Evolutionary conservation across 2,888 invertebrate species (phyloP).

Genomic region (Diarsia dahlii): DNA sequence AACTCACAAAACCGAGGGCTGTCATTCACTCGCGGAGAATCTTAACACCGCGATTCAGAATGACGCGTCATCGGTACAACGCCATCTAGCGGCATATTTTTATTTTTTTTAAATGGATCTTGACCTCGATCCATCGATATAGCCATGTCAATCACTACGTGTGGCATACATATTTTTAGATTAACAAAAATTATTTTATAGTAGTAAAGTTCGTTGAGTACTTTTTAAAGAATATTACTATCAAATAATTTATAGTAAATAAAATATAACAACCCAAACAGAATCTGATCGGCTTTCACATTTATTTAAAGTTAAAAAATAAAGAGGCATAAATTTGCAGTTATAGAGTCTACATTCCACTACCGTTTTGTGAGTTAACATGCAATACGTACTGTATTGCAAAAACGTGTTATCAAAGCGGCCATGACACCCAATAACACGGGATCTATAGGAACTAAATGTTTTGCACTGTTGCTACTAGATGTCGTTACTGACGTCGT

Average conservation of each 20-base stretch:
- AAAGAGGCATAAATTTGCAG: neutral
- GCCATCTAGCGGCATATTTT: neutral
- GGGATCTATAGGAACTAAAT: conserved; percentile 37
- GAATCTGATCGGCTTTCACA: neutral
- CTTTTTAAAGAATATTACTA: neutral
- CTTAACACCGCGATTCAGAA: conserved; percentile 11
- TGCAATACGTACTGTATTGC: neutral
- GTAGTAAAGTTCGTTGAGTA: neutral
- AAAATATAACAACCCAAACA: neutral
- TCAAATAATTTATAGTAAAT: neutral
- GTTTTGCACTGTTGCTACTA: neutral
- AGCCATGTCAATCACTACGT: neutral
- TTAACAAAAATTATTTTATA: no score
- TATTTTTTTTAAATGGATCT: neutral
- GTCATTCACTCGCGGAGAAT: conserved; percentile 11
- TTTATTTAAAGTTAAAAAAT: neutral
- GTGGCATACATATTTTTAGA: neutral
- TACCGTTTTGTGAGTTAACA: no score
- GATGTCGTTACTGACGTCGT: conserved; percentile 31
- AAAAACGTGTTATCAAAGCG: neutral
- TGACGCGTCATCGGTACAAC: neutral
- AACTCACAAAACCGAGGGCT: neutral
- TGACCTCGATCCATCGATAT: neutral
- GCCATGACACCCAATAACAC: neutral
- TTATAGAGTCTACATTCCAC: neutral